These are phyloP conservation scores for Nomada goodeniana DNA, from an alignment of 2,888 invertebrate genomes.

Conservation along the genomic window DNA sequence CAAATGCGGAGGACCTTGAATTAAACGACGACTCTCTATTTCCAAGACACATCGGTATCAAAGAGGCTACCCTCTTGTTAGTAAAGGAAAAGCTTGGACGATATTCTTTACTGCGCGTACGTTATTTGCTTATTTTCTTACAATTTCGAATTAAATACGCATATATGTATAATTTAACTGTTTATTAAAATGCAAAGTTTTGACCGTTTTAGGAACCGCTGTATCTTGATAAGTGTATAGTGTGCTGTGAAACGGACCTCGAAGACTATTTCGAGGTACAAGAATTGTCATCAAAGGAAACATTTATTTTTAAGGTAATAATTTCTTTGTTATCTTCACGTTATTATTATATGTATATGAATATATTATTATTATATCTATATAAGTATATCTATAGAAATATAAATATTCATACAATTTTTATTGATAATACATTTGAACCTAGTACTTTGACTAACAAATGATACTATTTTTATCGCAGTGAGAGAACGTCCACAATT, in stretches of 20 bases:
- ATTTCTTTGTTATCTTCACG: not conserved
- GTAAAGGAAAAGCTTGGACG: conserved; percentile 96
- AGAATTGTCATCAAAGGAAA: conserved; percentile 96
- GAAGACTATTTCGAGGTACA: conserved; percentile 98
- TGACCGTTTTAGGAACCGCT: conserved; percentile 89
- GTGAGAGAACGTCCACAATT: no score
- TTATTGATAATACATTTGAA: not conserved
- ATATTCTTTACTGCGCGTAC: conserved; percentile 91
- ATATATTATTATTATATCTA: not conserved
- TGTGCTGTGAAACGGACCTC: conserved; percentile 95
- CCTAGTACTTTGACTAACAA: no score
- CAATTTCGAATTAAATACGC: not conserved
- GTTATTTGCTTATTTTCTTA: conserved; percentile 61
- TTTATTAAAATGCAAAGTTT: not conserved
- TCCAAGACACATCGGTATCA: conserved; percentile 90
- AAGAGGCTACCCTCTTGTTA: conserved; percentile 94
- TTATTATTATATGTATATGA: not conserved
- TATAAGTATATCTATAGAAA: not conserved
- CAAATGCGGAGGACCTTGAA: conserved; percentile 89
- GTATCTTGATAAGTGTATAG: conserved; percentile 95
- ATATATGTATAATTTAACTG: not conserved
- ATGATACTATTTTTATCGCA: not conserved
- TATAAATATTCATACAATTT: not conserved
- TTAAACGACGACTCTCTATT: conserved; percentile 88
- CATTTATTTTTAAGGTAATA: conserved; percentile 96